These are phyloP conservation scores for Portevinia maculata DNA, from an alignment of 2,888 invertebrate species.

Conservation along the genomic window DNA sequence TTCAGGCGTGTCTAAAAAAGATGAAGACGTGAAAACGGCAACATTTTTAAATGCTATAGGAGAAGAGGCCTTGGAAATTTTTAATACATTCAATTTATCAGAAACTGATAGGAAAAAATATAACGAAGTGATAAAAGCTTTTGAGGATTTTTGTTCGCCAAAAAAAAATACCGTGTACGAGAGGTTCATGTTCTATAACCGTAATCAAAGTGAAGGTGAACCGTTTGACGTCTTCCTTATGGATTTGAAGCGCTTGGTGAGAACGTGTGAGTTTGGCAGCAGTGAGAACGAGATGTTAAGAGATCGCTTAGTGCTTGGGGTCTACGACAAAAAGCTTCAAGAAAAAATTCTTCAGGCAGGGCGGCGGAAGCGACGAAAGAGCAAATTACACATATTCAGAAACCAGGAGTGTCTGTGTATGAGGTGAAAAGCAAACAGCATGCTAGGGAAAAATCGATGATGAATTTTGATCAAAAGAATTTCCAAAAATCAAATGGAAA, in stretches of 20 bases:
- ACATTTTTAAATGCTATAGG: no score
- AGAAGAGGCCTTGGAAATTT: background rate
- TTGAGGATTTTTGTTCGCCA: constrained; percentile 3
- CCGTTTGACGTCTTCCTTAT: constrained; percentile 17
- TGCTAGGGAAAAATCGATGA: background rate
- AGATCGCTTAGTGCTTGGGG: constrained; percentile 22
- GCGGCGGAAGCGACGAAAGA: constrained; percentile 9
- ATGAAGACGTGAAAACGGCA: no score
- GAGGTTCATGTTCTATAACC: no score
- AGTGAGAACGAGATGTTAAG: no score
- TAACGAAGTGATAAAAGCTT: background rate
- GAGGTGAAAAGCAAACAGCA: constrained; percentile 9
- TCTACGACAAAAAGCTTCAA: no score
- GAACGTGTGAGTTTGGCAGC: no score
- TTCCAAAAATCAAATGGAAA: background rate
- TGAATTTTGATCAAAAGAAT: constrained; percentile 7
- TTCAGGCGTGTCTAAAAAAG: constrained; percentile 14
- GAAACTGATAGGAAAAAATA: background rate
- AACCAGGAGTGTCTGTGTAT: background rate
- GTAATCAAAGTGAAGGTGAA: constrained; percentile 10
- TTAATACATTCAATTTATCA: constrained; percentile 17
- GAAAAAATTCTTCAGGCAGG: constrained; percentile 20
- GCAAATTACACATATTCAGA: constrained; percentile 25
- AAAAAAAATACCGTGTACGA: background rate
- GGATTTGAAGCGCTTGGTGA: constrained; percentile 15